Conservation (phyloP, 2,888 invertebrate genomes). For the Phlogophora meticulosa region DNA sequence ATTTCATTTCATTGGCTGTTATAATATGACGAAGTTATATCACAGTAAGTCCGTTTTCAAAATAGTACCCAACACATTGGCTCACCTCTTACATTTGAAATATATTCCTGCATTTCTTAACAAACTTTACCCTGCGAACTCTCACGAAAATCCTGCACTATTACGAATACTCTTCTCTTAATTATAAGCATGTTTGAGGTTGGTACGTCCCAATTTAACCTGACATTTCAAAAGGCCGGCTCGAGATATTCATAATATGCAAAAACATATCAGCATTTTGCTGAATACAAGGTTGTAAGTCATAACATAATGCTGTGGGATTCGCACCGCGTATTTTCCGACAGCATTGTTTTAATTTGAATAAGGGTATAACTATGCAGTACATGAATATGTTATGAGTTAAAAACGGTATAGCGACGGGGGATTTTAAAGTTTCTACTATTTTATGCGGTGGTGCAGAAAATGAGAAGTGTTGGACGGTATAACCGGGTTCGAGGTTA, state of each 20-base stretch:
- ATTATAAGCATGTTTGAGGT: constrained; percentile 49
- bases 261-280: constrained; percentile 30
- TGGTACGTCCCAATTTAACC: constrained; percentile 40
- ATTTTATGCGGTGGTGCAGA: constrained; percentile 13
- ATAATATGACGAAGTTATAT: background rate
- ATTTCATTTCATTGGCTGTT: no score
- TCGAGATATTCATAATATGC: constrained; percentile 24
- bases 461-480: background rate
- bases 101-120: constrained; percentile 9
- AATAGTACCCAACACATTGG: no score
- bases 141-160: constrained; percentile 11
- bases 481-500: background rate
- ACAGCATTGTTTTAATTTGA: constrained; percentile 62
- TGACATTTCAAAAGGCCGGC: constrained; percentile 49
- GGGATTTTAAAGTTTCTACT: constrained; percentile 33
- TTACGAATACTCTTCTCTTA: constrained; percentile 53
- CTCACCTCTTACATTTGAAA: background rate
- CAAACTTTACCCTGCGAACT: constrained; percentile 10
- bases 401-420: constrained; percentile 56
- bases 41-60: background rate
- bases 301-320: constrained; percentile 41
- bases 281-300: constrained; percentile 37
- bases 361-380: constrained; percentile 50
- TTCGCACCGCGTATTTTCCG: constrained; percentile 62
- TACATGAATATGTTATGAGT: constrained; percentile 75